Percentiles rank a stretch among this genome's conserved stretches.
phyloP scores from a whole-genome alignment of 2,797 vertebrate species.

The Poecilia gillii region DNA sequence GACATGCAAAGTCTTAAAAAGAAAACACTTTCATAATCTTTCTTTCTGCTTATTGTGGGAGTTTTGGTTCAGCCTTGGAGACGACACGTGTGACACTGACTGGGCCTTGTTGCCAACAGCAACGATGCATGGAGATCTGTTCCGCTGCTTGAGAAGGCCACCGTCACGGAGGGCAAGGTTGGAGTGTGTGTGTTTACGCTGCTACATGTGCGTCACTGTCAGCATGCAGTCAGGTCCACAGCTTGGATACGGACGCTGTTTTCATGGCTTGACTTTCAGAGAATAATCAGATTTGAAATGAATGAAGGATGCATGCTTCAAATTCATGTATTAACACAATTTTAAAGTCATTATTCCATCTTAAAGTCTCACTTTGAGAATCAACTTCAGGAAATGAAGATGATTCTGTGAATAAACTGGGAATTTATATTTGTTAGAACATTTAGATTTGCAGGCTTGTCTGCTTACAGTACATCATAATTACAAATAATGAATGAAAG shows the following conservation, averaged over 20 bases:
- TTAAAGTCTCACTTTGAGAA: background rate
- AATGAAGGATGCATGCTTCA: background rate
- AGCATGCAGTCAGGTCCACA: background rate
- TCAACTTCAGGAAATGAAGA: background rate
- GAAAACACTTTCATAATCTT: background rate
- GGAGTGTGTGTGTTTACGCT: conserved; percentile 6
- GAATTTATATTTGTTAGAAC: background rate
- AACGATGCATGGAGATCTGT: conserved; percentile 44
- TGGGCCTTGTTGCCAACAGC: conserved; percentile 53
- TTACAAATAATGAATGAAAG: background rate
- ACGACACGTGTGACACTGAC: conserved; percentile 36
- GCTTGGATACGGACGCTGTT: background rate
- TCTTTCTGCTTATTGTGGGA: conserved; percentile 6
- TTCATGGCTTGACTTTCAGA: background rate
- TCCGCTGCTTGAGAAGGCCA: conserved; percentile 20
- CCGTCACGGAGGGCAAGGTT: conserved; percentile 30
- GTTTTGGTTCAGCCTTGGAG: conserved; percentile 26
- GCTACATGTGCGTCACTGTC: conserved; percentile 34
- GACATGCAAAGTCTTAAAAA: background rate
- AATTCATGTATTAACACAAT: background rate
- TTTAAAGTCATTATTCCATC: background rate
- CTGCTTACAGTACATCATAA: background rate
- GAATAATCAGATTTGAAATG: background rate
- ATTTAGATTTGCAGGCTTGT: background rate
- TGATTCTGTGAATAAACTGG: background rate